Conservation (phyloP, 2,113 vertebrate species). For the Pyxicephalus adspersus region DNA sequence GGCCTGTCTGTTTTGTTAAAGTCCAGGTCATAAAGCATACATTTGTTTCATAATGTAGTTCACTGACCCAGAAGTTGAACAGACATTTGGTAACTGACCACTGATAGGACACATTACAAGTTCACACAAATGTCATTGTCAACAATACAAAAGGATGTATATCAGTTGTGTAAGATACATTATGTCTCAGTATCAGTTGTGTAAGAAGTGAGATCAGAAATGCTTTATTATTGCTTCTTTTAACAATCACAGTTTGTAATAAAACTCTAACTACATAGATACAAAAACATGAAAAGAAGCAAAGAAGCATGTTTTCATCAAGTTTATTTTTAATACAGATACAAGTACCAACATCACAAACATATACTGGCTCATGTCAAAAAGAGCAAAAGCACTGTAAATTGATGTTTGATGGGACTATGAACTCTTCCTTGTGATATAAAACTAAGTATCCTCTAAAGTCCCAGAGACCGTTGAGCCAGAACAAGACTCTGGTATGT, state of each 20-base stretch:
- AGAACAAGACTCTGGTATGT: too few relatives aligned
- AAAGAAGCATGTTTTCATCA: background rate
- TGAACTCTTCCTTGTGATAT: background rate
- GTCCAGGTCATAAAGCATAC: background rate
- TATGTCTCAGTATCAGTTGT: too few relatives aligned
- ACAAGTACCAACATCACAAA: conserved; percentile 2
- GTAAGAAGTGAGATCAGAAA: background rate
- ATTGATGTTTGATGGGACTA: background rate
- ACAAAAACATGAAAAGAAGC: background rate
- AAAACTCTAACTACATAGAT: too few relatives aligned
- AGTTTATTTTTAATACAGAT: background rate
- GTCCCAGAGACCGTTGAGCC: too few relatives aligned
- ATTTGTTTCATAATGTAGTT: background rate
- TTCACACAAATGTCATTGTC: background rate
- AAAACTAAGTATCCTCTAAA: too few relatives aligned
- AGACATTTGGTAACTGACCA: background rate
- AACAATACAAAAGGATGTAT: background rate
- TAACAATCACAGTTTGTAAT: background rate
- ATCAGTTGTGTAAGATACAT: background rate
- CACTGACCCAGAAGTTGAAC: conserved; percentile 31
- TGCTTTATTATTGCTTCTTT: background rate
- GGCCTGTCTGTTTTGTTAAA: background rate
- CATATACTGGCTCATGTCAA: background rate
- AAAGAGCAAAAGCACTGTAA: background rate
- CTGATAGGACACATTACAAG: background rate